These are phyloP conservation scores for Sebastes iracundus DNA, from an alignment of 2,797 vertebrate species.

Conservation along the genomic window DNA sequence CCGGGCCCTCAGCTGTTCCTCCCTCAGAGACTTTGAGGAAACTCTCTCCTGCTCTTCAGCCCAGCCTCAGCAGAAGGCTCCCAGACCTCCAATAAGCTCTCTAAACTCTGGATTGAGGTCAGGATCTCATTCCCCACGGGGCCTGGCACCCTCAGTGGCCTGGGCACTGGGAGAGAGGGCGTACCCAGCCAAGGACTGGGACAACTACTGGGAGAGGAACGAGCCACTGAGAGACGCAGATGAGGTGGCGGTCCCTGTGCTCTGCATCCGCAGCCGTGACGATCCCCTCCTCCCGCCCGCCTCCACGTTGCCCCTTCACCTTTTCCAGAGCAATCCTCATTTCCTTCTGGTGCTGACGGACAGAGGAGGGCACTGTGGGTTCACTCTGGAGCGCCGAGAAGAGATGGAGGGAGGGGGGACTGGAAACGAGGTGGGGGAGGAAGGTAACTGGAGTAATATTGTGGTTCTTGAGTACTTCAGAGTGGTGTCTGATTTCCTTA, in stretches of 20 bases:
- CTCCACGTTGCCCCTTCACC: slow-evolving; percentile 79
- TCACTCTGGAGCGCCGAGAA: slow-evolving; percentile 59
- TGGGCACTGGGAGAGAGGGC: slow-evolving; percentile 63
- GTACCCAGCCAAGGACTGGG: slow-evolving; percentile 78
- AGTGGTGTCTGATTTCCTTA: slow-evolving; percentile 86
- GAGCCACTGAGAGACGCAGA: slow-evolving; percentile 91
- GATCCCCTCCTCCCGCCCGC: slow-evolving; percentile 84
- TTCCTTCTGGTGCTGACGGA: slow-evolving; percentile 87
- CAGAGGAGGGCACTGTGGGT: slow-evolving; percentile 90
- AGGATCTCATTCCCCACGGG: background rate
- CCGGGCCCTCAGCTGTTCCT: slow-evolving; percentile 78
- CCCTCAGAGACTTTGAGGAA: slow-evolving; percentile 88
- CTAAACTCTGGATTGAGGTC: background rate
- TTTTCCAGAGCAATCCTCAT: slow-evolving; percentile 89
- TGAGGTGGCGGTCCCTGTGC: slow-evolving; percentile 88
- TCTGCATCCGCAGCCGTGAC: slow-evolving; percentile 87
- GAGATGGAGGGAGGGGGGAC: background rate
- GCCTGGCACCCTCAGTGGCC: slow-evolving; percentile 27
- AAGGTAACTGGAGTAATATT: slow-evolving; percentile 84
- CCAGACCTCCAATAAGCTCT: background rate
- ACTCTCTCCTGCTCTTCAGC: slow-evolving; percentile 82
- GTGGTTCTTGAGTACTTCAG: slow-evolving; percentile 86
- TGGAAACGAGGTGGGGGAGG: background rate
- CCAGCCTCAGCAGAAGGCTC: background rate
- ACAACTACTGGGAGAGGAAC: slow-evolving; percentile 89